Base-by-base conservation (phyloP, 2,797 vertebrate genomes). In the Enteromius radiatus region DNA sequence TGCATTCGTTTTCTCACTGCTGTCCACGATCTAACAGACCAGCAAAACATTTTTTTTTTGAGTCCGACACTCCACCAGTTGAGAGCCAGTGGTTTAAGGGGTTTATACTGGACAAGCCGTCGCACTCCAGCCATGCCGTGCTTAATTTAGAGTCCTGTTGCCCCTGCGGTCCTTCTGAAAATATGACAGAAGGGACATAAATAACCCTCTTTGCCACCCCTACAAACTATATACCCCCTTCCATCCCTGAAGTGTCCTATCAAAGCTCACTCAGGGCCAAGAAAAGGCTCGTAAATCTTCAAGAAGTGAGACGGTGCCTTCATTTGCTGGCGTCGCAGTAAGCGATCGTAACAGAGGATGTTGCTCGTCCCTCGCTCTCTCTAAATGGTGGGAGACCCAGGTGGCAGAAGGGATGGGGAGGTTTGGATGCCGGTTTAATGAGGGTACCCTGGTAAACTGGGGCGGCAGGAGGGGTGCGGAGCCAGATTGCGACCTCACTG, bases 41-140 rank as follows among this genome's bases (percentile, higher is more conserved):
- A 5, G 49, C 49, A 38, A 56, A 12, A 14, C 10, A 14, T 52
- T 71, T n/a, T 52, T 52, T 10, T 26, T 59, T 23, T 4, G 17
- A 19, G 47, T n/a, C 3, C 0, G 0, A n/a, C 49, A n/a, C 21
- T 5, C n/a, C 67, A 26, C 56, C 38, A 43, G 38, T 63, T 77
- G 81, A 52, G 47, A 68, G 56, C 38, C 80, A 68, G 67, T n/a
- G 73, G 69, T 56, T 43, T 33, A 82, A 38, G 45, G 33, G 26
- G 68, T 84, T 92, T 93, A 84, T 87, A 87, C 89, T 86, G 87
- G 59, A 86, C 87, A 83, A 84, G 90, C 90, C 89, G 85, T 89
- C 87, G 85, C 87, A 85, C 88, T 90, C 82, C 45, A 91, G 89
- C 88, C 89, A 90, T 86, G 90, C 84, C 86, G 84, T 63, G 83